Conservation (phyloP, 2,797 vertebrate species). For the Alosa sapidissima region DNA sequence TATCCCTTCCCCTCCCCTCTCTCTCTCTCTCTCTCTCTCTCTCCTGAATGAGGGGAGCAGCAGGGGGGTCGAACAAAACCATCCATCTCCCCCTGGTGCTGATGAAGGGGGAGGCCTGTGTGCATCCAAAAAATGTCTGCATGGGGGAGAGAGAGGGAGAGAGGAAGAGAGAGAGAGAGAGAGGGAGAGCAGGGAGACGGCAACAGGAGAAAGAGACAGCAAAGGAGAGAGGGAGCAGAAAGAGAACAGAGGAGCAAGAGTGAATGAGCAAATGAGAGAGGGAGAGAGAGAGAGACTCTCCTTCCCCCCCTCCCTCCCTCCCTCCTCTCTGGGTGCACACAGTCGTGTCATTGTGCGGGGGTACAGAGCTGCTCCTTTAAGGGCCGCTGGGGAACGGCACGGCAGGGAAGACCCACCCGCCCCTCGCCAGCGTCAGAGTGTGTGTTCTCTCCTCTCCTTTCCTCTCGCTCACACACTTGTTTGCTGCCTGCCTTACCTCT, state of each 20-base stretch:
- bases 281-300: neutral
- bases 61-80: slow-evolving; percentile 3
- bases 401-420: slow-evolving; percentile 21
- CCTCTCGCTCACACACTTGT: slow-evolving; percentile 5
- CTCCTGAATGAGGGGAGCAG: neutral
- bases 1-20: neutral
- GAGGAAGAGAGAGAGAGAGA: neutral
- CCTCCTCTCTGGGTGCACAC: slow-evolving; percentile 58
- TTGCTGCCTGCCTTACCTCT: neutral
- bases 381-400: slow-evolving; percentile 46
- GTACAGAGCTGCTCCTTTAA: slow-evolving; percentile 60
- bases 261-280: neutral
- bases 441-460: neutral
- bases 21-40: neutral
- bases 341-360: slow-evolving; percentile 72
- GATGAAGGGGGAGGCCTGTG: neutral
- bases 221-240: neutral
- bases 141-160: neutral
- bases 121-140: neutral
- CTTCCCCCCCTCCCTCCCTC: slow-evolving; percentile 38
- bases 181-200: neutral
- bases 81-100: slow-evolving; percentile 31
- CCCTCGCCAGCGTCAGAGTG: neutral
- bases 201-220: neutral
- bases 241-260: neutral